phyloP scores from a whole-genome alignment of 2,888 invertebrate genomes.

The Psylliodes chrysocephalus region DNA sequence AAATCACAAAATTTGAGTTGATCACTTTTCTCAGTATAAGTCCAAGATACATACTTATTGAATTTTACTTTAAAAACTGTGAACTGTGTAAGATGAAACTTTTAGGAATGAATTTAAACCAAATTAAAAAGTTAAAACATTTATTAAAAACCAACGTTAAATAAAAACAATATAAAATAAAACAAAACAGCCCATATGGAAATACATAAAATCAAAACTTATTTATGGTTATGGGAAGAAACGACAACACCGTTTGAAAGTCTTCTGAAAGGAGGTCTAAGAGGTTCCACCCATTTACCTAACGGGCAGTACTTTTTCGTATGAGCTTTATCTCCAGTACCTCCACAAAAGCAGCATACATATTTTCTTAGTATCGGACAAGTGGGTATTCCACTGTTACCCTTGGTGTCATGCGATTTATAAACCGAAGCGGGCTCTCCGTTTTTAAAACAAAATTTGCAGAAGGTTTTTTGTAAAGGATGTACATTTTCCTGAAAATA shows the following conservation, averaged over 20 bases:
- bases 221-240: slow-evolving; percentile 4
- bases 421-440: slow-evolving; percentile 42
- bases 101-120: too few species aligned
- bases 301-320: slow-evolving; percentile 49
- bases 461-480: slow-evolving; percentile 7
- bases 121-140: too few species aligned
- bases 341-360: slow-evolving; percentile 45
- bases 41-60: too few species aligned
- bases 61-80: too few species aligned
- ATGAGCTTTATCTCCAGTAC: slow-evolving; percentile 48
- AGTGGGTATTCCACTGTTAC: slow-evolving; percentile 33
- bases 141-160: too few species aligned
- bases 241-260: slow-evolving; percentile 2
- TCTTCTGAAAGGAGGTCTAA: background rate
- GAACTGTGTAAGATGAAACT: too few species aligned
- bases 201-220: background rate
- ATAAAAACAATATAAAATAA: too few species aligned
- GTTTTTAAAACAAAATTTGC: slow-evolving; percentile 51
- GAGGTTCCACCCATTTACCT: background rate
- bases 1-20: too few species aligned
- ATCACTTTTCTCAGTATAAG: too few species aligned
- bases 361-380: slow-evolving; percentile 48
- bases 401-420: slow-evolving; percentile 41
- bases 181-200: too few species aligned
- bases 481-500: slow-evolving; percentile 8